Base-by-base conservation (phyloP, 2,113 vertebrate species). In the Phasianus colchicus region DNA sequence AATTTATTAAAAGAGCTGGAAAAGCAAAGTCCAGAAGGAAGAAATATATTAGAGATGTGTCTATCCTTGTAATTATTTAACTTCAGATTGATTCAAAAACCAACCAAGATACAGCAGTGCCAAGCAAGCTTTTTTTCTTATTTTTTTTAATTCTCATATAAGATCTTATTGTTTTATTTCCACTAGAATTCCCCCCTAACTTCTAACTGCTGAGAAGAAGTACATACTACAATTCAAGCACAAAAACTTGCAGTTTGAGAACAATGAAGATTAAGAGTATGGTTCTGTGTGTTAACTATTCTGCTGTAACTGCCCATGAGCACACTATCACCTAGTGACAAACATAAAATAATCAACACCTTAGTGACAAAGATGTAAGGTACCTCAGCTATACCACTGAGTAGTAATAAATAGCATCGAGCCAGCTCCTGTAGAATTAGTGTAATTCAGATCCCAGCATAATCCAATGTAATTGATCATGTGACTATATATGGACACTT, bases 381-480 rank as follows among this genome's bases (percentile, higher is more conserved):
- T 66, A 63, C 50, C 58, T 69, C 43, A 77, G 30, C 40, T 32
- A 57, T 2, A 83, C 16, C 42, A 3, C 69, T 83, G 16, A 11
- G 11, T 54, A 83, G 63, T 32, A 91, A 94, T 20, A 32, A 85
- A 54, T n/a, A 91, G 67, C 9, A 2, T 1, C 0, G n/a, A 76
- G 63, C n/a, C 75, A 94, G 67, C 12, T 91, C 45, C 58, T 58
- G 30, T 24, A 91, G 60, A 94, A 48, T n/a, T 78, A 84, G 30
- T 77, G 63, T 48, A 85, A 91, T 50, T 96, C 55, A 85, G 36
- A 73, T 50, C 87, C 60, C 64, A 89, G 24, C 10, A 86, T 73
- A 88, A 88, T 71, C 55, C 50, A 55, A 2, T 45, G 30, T 83
- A 91, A 91, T 85, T 76, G 71, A 48, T 85, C 21, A 17, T 12